Percentiles rank a stretch among this genome's conserved stretches.
Evolutionary conservation across 2,888 invertebrate genomes (phyloP).

Genomic region (Macrophya alboannulata): DNA sequence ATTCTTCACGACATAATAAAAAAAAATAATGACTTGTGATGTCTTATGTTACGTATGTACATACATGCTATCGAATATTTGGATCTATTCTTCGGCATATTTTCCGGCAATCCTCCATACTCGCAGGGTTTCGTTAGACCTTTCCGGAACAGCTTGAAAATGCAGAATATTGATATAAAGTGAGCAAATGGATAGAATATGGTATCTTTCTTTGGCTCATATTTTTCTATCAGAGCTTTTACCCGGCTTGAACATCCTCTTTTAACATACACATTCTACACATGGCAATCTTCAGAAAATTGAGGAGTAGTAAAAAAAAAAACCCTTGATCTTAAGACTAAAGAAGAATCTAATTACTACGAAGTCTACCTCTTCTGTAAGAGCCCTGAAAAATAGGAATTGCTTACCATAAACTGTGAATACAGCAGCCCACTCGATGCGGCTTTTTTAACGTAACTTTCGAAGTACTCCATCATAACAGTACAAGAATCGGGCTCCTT

Average conservation of each 20-base stretch:
- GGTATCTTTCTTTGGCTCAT: too few species aligned
- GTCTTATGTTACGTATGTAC: slow-evolving; percentile 62
- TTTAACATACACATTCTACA: too few species aligned
- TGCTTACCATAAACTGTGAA: slow-evolving; percentile 74
- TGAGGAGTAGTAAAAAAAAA: too few species aligned
- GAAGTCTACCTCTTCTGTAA: too few species aligned
- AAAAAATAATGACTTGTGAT: background rate
- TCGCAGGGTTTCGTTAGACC: slow-evolving; percentile 67
- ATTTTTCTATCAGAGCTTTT: too few species aligned
- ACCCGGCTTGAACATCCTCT: too few species aligned
- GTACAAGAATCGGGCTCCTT: slow-evolving; percentile 64
- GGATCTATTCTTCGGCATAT: slow-evolving; percentile 78
- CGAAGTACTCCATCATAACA: slow-evolving; percentile 74
- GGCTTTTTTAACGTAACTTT: slow-evolving; percentile 76
- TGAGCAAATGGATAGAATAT: background rate
- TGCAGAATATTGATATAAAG: background rate
- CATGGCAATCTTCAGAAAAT: too few species aligned
- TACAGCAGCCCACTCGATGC: slow-evolving; percentile 73
- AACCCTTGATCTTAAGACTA: too few species aligned
- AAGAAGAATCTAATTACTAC: too few species aligned
- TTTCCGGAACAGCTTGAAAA: slow-evolving; percentile 68
- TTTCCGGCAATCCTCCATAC: slow-evolving; percentile 72
- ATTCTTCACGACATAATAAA: background rate
- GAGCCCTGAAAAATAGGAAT: too few species aligned
- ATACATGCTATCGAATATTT: slow-evolving; percentile 77